Evolutionary conservation across 2,888 invertebrate genomes (phyloP).

Genomic region (Andrena dorsata): DNA sequence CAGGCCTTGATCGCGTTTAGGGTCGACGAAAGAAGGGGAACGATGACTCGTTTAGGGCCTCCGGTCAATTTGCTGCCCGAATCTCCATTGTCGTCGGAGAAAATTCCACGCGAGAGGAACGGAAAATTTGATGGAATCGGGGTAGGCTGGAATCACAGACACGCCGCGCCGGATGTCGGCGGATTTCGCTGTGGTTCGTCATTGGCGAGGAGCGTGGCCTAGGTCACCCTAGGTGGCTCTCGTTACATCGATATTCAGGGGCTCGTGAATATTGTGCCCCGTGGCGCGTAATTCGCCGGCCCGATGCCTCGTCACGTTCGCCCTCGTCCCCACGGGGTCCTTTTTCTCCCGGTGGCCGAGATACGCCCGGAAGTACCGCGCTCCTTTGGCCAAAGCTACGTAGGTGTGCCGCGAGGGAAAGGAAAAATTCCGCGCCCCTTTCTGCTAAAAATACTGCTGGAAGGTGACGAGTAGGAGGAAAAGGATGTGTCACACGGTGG

Average conservation of each 20-base stretch:
- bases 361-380: conserved; percentile 25
- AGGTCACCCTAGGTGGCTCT: conserved; percentile 16
- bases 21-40: not conserved
- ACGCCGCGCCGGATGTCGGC: conserved; percentile 9
- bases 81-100: not conserved
- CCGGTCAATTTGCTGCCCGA: not conserved
- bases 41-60: not conserved
- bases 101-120: conserved; percentile 18
- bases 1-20: not conserved
- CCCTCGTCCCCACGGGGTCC: conserved; percentile 2
- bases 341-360: conserved; percentile 19
- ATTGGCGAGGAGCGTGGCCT: conserved; percentile 14
- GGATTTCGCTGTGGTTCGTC: conserved; percentile 36
- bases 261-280: conserved; percentile 32
- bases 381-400: conserved; percentile 14
- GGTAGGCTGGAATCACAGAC: conserved; percentile 1
- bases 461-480: not conserved
- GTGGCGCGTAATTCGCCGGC: conserved; percentile 51
- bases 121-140: conserved; percentile 53
- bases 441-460: not conserved
- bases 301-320: conserved; percentile 63
- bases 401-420: not conserved
- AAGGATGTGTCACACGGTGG: not conserved
- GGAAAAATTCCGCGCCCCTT: not conserved
- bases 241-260: conserved; percentile 55